A percentile compares a stretch with the other conserved stretches of the same genome.
These are phyloP conservation scores for Paraescarpia echinospica DNA, from an alignment of 1,140 invertebrate species.

Conservation along the genomic window DNA sequence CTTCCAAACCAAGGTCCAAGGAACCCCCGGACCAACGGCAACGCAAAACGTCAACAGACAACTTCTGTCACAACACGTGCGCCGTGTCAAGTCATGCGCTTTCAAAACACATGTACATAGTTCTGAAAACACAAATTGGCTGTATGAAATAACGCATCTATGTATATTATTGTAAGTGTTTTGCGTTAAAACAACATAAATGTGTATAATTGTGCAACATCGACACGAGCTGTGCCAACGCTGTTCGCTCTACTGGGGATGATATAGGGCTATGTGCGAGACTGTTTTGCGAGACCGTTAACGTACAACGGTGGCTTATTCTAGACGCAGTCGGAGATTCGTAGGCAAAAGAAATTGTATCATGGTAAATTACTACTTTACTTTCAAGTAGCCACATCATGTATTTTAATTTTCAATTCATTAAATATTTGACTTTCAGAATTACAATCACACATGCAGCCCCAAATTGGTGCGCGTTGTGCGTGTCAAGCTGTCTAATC, in stretches of 20 bases:
- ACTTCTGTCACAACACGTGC: constrained; percentile 1
- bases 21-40: neutral
- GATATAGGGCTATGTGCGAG: neutral
- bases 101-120: neutral
- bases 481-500: no score
- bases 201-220: neutral
- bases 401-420: no score
- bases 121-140: neutral
- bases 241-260: neutral
- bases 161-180: neutral
- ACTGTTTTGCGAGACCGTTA: neutral
- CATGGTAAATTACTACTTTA: no score
- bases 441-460: no score
- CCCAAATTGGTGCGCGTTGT: no score
- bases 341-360: no score
- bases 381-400: no score
- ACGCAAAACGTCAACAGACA: neutral
- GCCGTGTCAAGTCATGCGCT: neutral
- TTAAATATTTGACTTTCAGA: no score
- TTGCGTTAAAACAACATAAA: neutral
- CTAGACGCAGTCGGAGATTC: no score
- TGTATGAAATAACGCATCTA: neutral
- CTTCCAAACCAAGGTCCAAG: no score
- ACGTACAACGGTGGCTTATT: neutral
- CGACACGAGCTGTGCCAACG: neutral